Conservation (phyloP, 2,113 vertebrate genomes). For the Acinonyx jubatus region DNA sequence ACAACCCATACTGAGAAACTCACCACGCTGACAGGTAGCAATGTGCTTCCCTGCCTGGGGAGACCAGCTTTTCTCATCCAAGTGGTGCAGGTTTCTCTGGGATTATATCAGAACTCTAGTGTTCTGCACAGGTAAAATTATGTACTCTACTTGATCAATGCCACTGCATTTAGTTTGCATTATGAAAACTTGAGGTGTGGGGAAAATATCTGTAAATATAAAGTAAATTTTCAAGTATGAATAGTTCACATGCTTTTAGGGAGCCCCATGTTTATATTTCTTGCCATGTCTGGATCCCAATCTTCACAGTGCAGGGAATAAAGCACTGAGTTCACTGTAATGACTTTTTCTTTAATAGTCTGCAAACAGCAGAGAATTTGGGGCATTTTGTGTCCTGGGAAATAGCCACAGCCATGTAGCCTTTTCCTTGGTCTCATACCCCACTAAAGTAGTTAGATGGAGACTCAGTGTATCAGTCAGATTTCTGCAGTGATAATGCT, state of each 20-base stretch:
- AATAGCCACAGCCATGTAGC: neutral
- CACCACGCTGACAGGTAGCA: neutral
- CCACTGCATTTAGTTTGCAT: neutral
- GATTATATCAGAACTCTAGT: neutral
- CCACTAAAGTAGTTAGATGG: neutral
- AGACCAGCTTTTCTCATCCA: neutral
- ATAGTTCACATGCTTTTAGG: neutral
- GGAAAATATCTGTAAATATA: neutral
- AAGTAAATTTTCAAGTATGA: neutral
- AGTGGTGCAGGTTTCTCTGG: neutral
- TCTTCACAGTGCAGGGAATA: neutral
- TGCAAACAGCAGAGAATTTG: neutral
- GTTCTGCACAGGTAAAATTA: neutral
- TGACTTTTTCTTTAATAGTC: conserved; percentile 25
- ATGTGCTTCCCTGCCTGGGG: neutral
- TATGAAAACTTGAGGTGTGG: neutral
- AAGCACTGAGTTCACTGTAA: neutral
- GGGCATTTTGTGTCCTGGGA: neutral
- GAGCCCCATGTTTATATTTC: neutral
- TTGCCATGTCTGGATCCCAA: neutral
- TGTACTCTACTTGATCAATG: neutral
- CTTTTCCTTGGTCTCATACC: neutral
- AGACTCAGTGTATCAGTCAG: neutral
- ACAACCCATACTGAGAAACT: neutral
- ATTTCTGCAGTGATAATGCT: conserved; percentile 8